These are phyloP conservation scores for Palythoa heliodiscus DNA, from an alignment of 92 coral and sea anemone genomes.

Conservation along the genomic window DNA sequence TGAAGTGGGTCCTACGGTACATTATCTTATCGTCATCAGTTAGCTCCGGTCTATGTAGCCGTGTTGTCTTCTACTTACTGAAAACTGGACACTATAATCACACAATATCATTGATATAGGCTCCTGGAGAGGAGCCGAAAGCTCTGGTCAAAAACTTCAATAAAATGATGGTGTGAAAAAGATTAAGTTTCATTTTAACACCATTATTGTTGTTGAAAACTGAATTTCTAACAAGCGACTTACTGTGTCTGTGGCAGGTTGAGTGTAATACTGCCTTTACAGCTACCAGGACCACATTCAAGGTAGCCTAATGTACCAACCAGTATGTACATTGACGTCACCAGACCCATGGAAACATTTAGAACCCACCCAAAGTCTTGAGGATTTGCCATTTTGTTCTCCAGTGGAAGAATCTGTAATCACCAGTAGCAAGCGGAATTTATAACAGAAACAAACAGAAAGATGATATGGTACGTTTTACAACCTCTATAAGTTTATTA, in stretches of 20 bases:
- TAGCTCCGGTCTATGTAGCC: too few relatives aligned
- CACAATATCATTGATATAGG: too few relatives aligned
- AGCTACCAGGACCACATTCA: slow-evolving; percentile 65
- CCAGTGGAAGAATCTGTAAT: slow-evolving; percentile 83
- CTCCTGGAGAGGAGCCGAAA: too few relatives aligned
- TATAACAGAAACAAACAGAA: not conserved
- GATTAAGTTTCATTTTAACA: not conserved
- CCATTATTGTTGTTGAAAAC: not conserved
- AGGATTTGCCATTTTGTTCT: slow-evolving; percentile 88
- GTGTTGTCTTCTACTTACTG: too few relatives aligned
- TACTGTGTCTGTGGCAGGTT: slow-evolving; percentile 88
- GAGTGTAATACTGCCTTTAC: slow-evolving; percentile 91
- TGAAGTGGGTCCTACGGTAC: too few relatives aligned
- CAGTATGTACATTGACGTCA: slow-evolving; percentile 57
- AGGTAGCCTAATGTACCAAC: slow-evolving; percentile 85
- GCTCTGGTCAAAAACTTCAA: too few relatives aligned
- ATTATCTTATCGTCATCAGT: too few relatives aligned
- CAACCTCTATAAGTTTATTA: too few relatives aligned
- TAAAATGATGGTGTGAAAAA: too few relatives aligned
- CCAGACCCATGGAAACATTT: slow-evolving; percentile 78
- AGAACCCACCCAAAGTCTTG: slow-evolving; percentile 76
- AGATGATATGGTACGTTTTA: too few relatives aligned
- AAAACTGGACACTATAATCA: too few relatives aligned
- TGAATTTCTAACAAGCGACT: slow-evolving; percentile 27
- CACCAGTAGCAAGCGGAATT: not conserved